phyloP scores from a whole-genome alignment of 2,888 invertebrate species.

The Agrochola circellaris region DNA sequence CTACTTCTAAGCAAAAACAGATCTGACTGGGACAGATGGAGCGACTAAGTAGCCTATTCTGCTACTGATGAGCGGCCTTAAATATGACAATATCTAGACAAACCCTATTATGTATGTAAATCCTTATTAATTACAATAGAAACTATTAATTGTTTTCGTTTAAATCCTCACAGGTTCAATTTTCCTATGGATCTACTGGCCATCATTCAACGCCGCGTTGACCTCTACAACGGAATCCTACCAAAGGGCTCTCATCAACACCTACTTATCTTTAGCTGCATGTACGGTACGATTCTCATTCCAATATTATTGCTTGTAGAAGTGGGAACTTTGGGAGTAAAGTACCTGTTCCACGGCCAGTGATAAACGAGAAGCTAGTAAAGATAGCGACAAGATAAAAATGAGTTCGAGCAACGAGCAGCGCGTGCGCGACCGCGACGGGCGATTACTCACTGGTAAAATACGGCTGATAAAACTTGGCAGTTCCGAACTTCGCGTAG shows the following conservation, averaged over 20 bases:
- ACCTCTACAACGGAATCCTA: slow-evolving; percentile 90
- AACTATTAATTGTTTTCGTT: background rate
- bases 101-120: background rate
- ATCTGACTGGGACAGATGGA: no score
- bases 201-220: slow-evolving; percentile 97
- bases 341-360: background rate
- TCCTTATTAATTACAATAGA: background rate
- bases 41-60: no score
- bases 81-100: no score
- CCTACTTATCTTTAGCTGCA: slow-evolving; percentile 96
- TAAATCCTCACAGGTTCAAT: slow-evolving; percentile 93
- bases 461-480: no score
- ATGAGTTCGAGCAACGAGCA: background rate
- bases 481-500: no score
- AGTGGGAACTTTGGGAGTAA: background rate
- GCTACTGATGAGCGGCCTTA: no score
- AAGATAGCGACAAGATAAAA: background rate
- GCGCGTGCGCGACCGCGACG: background rate
- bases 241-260: slow-evolving; percentile 97
- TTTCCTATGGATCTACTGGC: slow-evolving; percentile 99
- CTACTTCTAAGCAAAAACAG: no score
- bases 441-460: no score
- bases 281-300: slow-evolving; percentile 88
- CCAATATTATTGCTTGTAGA: background rate
- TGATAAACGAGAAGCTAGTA: background rate